phyloP scores from a whole-genome alignment of 2,113 vertebrate genomes.

The Toxostoma redivivum region DNA sequence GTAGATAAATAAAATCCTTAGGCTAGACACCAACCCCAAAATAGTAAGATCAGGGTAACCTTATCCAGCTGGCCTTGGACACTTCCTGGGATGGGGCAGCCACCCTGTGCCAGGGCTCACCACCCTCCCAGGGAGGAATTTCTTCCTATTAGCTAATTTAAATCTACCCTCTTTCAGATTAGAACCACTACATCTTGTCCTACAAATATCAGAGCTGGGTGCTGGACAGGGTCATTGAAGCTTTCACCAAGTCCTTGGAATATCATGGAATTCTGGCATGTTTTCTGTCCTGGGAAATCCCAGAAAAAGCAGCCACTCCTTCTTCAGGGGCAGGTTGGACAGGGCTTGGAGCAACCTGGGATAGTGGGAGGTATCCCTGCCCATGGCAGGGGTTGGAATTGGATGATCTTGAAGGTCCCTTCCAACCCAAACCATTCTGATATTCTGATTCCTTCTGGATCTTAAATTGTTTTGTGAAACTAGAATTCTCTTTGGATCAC shows the following conservation, averaged over 20 bases:
- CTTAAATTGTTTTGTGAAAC: background rate
- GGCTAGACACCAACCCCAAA: accelerated
- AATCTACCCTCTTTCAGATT: background rate
- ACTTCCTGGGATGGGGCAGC: accelerated
- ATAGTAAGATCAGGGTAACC: background rate
- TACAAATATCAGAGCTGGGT: background rate
- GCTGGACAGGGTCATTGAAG: background rate
- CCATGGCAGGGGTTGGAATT: background rate
- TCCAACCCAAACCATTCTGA: background rate
- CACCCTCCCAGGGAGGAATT: background rate
- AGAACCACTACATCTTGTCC: background rate
- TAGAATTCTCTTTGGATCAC: background rate
- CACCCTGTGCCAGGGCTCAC: background rate
- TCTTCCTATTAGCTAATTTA: background rate
- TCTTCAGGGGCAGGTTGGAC: background rate
- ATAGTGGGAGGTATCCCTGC: background rate
- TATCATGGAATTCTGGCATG: background rate
- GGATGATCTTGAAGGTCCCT: background rate
- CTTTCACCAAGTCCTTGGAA: background rate
- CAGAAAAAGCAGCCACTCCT: background rate
- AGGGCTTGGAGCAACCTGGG: background rate
- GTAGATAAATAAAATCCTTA: background rate
- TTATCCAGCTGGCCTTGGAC: background rate
- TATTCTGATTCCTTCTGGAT: background rate
- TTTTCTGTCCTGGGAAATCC: background rate